Conservation (phyloP, 2,888 invertebrate species). For the Diadegma fenestrale region DNA sequence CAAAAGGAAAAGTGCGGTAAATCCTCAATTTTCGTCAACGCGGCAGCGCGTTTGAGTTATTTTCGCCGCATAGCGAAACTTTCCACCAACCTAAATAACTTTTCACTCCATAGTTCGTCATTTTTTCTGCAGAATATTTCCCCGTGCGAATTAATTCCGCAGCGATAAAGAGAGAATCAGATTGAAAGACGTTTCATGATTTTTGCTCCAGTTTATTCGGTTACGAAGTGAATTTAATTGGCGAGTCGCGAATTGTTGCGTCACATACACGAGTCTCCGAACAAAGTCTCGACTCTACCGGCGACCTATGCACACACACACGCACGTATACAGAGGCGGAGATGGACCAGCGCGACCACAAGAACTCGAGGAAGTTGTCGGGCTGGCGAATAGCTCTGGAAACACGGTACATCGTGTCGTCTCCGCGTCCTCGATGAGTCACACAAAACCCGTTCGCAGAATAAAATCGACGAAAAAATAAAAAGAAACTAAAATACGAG, state of each 20-base stretch:
- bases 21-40: too few relatives aligned
- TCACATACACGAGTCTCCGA: conserved; percentile 19
- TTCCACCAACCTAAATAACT: too few relatives aligned
- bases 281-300: background rate
- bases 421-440: conserved; percentile 50
- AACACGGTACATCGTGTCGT: conserved; percentile 58
- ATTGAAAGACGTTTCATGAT: background rate
- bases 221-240: background rate
- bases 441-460: conserved; percentile 62
- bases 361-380: conserved; percentile 58
- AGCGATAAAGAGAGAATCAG: background rate
- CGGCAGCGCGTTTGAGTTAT: too few relatives aligned
- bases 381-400: conserved; percentile 44
- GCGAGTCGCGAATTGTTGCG: conserved; percentile 28
- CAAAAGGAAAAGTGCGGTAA: too few relatives aligned
- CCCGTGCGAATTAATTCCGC: too few relatives aligned
- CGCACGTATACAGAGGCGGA: background rate
- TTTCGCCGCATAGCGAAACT: too few relatives aligned
- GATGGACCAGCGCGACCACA: conserved; percentile 11
- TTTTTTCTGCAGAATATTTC: too few relatives aligned
- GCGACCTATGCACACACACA: background rate
- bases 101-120: too few relatives aligned
- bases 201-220: background rate
- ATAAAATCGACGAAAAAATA: conserved; percentile 25
- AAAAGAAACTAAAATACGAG: background rate